Percentiles rank a stretch among this genome's conserved stretches.
Conservation (phyloP, 2,888 invertebrate species). For the Caenorhabditis wallacei region DNA sequence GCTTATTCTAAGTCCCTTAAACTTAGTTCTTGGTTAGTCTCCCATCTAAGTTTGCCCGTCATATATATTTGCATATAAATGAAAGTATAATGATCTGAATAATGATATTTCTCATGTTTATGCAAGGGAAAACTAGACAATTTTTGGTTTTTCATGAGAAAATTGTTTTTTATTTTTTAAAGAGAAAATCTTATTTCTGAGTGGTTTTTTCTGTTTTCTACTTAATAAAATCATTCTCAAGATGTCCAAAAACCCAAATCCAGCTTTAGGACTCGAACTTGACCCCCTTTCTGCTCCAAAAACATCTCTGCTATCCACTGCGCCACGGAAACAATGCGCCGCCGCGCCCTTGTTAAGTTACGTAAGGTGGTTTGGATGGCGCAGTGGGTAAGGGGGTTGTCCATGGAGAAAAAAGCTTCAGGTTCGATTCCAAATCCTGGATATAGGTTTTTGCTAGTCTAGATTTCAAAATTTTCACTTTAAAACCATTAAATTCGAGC, state of each 20-base stretch:
- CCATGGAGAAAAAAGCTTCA: background rate
- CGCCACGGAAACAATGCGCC: background rate
- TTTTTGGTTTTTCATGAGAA: no score
- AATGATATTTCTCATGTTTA: no score
- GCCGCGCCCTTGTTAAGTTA: background rate
- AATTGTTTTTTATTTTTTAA: no score
- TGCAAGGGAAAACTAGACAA: no score
- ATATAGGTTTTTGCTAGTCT: background rate
- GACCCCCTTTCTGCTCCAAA: background rate
- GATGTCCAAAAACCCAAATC: background rate
- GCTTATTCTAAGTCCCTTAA: no score
- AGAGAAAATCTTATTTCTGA: no score
- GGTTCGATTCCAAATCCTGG: background rate
- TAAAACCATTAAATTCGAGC: background rate
- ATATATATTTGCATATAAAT: no score
- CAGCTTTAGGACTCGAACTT: background rate
- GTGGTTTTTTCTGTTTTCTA: no score
- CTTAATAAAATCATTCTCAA: no score
- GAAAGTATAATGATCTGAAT: no score
- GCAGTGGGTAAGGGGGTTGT: background rate
- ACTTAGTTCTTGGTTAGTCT: no score
- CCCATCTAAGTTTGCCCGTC: no score
- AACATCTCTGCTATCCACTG: background rate
- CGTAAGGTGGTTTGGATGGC: background rate
- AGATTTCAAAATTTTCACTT: background rate